Percentiles rank a stretch among this genome's conserved stretches.
Evolutionary conservation across 1,140 invertebrate genomes (phyloP).

Genomic region (Pseudomyrmex pallidus): DNA sequence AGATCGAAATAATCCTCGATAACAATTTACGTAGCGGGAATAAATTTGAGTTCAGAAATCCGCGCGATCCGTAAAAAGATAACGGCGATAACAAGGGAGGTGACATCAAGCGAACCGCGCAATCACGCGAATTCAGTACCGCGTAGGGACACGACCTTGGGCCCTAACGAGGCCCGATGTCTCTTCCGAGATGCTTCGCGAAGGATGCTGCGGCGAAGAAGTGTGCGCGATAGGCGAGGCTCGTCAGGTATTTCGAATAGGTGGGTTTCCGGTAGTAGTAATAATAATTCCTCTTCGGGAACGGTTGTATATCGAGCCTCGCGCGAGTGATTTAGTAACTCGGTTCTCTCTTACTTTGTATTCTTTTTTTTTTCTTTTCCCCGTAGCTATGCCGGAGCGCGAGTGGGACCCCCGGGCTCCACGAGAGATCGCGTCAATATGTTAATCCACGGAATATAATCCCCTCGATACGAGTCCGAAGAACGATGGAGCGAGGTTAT

Average conservation of each 20-base stretch:
- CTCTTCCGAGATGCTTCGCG: conserved; percentile 48
- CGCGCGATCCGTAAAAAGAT: conserved; percentile 7
- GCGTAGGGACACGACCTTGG: conserved; percentile 65
- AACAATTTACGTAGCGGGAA: background rate
- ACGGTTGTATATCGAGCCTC: conserved; percentile 74
- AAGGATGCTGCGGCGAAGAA: conserved; percentile 8
- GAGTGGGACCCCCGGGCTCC: background rate
- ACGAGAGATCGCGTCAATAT: conserved; percentile 81
- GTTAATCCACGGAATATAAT: conserved; percentile 84
- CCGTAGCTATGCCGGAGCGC: background rate
- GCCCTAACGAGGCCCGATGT: conserved; percentile 76
- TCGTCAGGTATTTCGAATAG: conserved; percentile 61
- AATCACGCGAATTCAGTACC: background rate
- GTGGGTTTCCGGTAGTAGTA: conserved; percentile 76
- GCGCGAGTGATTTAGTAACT: conserved; percentile 84
- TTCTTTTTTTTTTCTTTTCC: conserved; percentile 62
- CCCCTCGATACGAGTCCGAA: conserved; percentile 72
- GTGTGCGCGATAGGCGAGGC: conserved; percentile 18
- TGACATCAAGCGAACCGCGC: background rate
- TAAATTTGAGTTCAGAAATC: background rate
- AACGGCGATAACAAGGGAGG: background rate
- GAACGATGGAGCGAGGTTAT: conserved; percentile 78
- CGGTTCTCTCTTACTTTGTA: conserved; percentile 74
- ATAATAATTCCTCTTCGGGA: conserved; percentile 80
- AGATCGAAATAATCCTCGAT: too few species aligned